phyloP scores from a whole-genome alignment of 2,888 invertebrate genomes.

The Diarsia brunnea region DNA sequence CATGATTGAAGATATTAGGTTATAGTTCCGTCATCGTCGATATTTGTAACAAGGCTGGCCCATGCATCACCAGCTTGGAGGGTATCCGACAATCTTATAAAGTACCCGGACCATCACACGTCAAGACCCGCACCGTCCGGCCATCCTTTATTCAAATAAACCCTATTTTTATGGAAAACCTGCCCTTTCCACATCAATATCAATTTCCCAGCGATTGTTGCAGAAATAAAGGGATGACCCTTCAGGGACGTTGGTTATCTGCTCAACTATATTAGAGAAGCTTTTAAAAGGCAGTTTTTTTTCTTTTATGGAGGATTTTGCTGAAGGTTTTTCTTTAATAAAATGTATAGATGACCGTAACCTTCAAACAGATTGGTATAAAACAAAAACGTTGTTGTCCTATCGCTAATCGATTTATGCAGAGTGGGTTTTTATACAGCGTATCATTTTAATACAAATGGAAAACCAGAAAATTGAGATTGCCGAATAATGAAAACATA shows the following conservation, averaged over 20 bases:
- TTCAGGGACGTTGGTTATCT: slow-evolving; percentile 87
- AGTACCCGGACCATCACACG: slow-evolving; percentile 82
- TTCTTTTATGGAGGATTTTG: slow-evolving; percentile 27
- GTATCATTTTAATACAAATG: background rate
- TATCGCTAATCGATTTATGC: slow-evolving; percentile 37
- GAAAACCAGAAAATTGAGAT: background rate
- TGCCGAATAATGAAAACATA: background rate
- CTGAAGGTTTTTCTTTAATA: slow-evolving; percentile 22
- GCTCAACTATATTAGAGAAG: slow-evolving; percentile 87
- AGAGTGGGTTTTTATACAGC: slow-evolving; percentile 7
- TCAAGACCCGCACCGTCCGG: slow-evolving; percentile 83
- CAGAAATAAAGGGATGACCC: slow-evolving; percentile 91
- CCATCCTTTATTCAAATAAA: slow-evolving; percentile 91
- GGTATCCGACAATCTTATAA: slow-evolving; percentile 86
- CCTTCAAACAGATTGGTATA: slow-evolving; percentile 23
- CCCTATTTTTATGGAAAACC: slow-evolving; percentile 91
- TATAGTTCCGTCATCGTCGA: slow-evolving; percentile 71
- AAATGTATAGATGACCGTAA: slow-evolving; percentile 40
- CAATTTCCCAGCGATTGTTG: slow-evolving; percentile 90
- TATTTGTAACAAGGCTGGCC: slow-evolving; percentile 70
- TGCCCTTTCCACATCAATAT: slow-evolving; percentile 91
- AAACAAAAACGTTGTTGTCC: slow-evolving; percentile 12
- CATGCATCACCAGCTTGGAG: slow-evolving; percentile 78
- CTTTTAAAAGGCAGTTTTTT: slow-evolving; percentile 76
- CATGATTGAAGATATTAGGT: slow-evolving; percentile 67